These are phyloP conservation scores for Thinocorus orbignyianus DNA, from an alignment of 2,113 vertebrate species.

Conservation along the genomic window DNA sequence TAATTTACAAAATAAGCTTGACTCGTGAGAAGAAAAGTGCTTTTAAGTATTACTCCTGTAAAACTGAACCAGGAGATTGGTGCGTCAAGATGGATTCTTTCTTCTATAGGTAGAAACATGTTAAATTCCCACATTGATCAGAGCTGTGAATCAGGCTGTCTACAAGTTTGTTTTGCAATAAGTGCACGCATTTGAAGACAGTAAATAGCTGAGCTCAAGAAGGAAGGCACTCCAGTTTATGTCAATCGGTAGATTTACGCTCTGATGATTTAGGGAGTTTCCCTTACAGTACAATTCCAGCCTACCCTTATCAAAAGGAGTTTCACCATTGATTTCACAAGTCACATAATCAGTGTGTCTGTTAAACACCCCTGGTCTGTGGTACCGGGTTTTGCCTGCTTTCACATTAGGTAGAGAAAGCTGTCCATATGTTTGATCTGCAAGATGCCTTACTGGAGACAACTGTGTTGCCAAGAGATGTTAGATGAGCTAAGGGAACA, in stretches of 20 bases:
- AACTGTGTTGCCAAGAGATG: not conserved
- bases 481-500: not conserved
- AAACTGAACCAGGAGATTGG: not conserved
- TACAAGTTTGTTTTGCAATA: not conserved
- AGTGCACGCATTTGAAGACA: not conserved
- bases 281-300: rapidly evolving
- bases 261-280: not conserved
- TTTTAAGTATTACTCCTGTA: not conserved
- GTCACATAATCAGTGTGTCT: not conserved
- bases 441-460: not conserved
- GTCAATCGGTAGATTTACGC: not conserved
- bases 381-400: not conserved
- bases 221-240: not conserved
- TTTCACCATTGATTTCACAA: not conserved
- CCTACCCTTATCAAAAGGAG: not conserved
- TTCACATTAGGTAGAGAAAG: not conserved
- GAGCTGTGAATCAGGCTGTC: not conserved
- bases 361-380: not conserved
- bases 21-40: not conserved
- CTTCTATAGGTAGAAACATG: not conserved
- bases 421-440: not conserved
- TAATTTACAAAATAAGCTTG: not conserved
- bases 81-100: not conserved
- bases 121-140: not conserved
- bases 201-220: not conserved